Evolutionary conservation across 2,113 vertebrate species (phyloP), one percentile per base, ranked within the genome.

Genomic region (Struthio camelus): DNA sequence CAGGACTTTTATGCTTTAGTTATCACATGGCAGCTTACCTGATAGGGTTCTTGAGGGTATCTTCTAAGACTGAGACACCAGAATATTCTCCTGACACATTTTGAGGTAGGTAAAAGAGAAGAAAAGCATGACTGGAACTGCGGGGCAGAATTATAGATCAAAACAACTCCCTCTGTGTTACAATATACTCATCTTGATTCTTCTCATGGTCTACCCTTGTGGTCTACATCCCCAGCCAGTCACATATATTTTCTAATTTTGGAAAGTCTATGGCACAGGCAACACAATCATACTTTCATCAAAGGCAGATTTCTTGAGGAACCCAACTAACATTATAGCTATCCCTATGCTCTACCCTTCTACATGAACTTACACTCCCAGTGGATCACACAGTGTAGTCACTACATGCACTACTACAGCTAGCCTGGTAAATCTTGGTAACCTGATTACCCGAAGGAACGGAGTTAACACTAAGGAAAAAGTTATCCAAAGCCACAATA

Each of bases 301-400:
- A 0, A 76, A 70, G 12, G 42, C 20, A 44, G 32, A 27, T 36
- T 56, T 66, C 17, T 46, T 27, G 54, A 89, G 80, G 14, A 58
- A 2, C 5, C 34, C 70, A 80, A 2, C n/a, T 61, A 32, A 7
- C 27, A 72, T 27, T 28, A 58, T 80, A 92, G 58, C 32, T 94
- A n/a, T 30, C 53, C 20, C n/a, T 75, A 2, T 28, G 15, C 25
- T 30, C 30, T 69, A 6, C n/a, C 10, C 13, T 23, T 28, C 11
- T 27, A 34, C 28, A 44, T 0, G 56, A 12, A 15, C 15, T 53
- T 14, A 5, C 12, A 10, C 42, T 65, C 58, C 59, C n/a, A 48
- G 0, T 11, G 6, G 14, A 6, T 44, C 54, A n/a, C 25, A n/a
- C 0, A 1, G 61, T 17, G 9, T 5, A 56, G 7, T 65, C 53